Conservation (phyloP, 2,888 invertebrate genomes). For the Euspilapteryx auroguttella region DNA sequence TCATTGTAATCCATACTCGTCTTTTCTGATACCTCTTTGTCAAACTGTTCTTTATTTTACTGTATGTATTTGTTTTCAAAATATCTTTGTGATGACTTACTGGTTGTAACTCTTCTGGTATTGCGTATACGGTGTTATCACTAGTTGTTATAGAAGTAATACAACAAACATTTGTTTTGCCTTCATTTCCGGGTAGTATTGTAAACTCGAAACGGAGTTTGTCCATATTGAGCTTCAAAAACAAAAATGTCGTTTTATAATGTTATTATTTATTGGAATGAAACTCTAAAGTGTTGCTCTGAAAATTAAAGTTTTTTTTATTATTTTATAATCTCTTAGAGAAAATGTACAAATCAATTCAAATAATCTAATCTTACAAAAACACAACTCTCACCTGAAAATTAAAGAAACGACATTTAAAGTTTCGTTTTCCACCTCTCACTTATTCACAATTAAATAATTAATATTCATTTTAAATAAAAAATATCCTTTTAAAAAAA, state of each 20-base stretch:
- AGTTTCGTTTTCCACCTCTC: too few relatives aligned
- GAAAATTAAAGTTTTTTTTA: too few relatives aligned
- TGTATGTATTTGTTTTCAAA: constrained; percentile 3
- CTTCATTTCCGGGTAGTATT: background rate
- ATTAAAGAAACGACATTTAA: too few relatives aligned
- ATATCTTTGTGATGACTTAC: constrained; percentile 6
- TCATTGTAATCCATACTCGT: constrained; percentile 9
- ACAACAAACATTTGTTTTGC: background rate
- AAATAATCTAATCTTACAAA: too few relatives aligned
- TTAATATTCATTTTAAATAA: too few relatives aligned
- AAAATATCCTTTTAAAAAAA: too few relatives aligned
- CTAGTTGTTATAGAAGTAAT: background rate
- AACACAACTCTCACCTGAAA: too few relatives aligned
- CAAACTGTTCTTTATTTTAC: constrained; percentile 8
- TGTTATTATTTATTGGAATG: background rate
- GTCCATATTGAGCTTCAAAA: background rate
- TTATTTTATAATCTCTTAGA: too few relatives aligned
- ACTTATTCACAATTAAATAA: too few relatives aligned
- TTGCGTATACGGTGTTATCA: background rate
- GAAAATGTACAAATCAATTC: too few relatives aligned
- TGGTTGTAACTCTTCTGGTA: constrained; percentile 9
- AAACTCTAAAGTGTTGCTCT: background rate
- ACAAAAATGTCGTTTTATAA: background rate
- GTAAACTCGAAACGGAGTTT: background rate
- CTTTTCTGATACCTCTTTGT: constrained; percentile 8